Conservation (phyloP, 1,140 invertebrate genomes). For the Zaprionus camerounensis region DNA sequence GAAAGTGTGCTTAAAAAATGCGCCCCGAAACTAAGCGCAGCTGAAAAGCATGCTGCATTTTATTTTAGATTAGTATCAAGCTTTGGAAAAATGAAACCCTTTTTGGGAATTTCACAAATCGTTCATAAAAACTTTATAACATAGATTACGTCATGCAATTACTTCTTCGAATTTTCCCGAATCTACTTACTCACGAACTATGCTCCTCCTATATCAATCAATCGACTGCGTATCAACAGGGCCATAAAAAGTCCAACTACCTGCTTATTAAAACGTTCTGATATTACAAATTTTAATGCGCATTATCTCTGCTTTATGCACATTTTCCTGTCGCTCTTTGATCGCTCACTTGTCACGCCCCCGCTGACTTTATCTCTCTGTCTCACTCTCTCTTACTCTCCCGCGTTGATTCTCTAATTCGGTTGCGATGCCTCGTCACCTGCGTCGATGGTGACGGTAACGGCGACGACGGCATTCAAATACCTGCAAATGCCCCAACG, state of each 20-base stretch:
- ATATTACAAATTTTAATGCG: slow-evolving; percentile 64
- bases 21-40: too few relatives aligned
- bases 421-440: slow-evolving; percentile 50
- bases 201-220: not conserved
- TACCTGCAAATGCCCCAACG: slow-evolving; percentile 52
- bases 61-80: too few relatives aligned
- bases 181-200: slow-evolving; percentile 15
- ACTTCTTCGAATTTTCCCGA: slow-evolving; percentile 45
- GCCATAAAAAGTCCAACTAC: slow-evolving; percentile 63
- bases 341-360: slow-evolving; percentile 26
- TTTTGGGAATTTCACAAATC: not conserved
- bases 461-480: slow-evolving; percentile 29
- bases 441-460: slow-evolving; percentile 39
- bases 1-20: too few relatives aligned
- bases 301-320: slow-evolving; percentile 72
- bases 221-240: slow-evolving; percentile 34
- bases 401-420: slow-evolving; percentile 32
- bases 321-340: slow-evolving; percentile 75
- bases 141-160: slow-evolving; percentile 28
- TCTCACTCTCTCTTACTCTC: slow-evolving; percentile 2
- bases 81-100: too few relatives aligned
- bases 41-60: too few relatives aligned
- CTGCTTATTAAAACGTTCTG: slow-evolving; percentile 59
- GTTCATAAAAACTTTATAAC: not conserved
- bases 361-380: not conserved